Conservation (phyloP, 2,797 vertebrate species). For the Propithecus perrieri region DNA sequence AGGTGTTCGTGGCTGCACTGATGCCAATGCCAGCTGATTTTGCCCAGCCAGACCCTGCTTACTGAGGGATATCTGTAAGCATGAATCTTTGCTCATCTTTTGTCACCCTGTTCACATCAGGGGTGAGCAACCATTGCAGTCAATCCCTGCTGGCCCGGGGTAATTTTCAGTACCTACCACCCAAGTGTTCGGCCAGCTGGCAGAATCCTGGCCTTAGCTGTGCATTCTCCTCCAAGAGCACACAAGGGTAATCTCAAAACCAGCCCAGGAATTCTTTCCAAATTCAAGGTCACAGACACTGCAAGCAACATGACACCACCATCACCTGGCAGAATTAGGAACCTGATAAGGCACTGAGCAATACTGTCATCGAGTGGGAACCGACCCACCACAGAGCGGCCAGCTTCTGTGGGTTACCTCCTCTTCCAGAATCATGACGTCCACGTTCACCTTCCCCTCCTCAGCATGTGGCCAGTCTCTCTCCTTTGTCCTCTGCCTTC, state of each 20-base stretch:
- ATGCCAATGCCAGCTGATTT: background rate
- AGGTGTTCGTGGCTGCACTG: background rate
- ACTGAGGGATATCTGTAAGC: rapidly evolving
- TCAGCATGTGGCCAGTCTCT: background rate
- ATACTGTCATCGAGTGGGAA: background rate
- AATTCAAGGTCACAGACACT: background rate
- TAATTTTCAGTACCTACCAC: background rate
- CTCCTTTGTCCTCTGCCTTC: background rate
- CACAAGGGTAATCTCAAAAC: background rate
- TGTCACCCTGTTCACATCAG: background rate
- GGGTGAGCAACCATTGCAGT: background rate
- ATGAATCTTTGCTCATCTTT: background rate
- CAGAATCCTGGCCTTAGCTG: background rate
- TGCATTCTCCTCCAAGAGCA: background rate
- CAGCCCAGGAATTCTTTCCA: background rate
- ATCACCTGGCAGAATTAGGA: background rate
- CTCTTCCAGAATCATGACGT: background rate
- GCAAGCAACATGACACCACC: background rate
- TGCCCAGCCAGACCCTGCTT: background rate
- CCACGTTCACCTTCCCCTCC: background rate
- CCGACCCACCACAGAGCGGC: no score
- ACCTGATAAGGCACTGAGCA: background rate
- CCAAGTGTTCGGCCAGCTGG: background rate
- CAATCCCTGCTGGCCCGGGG: background rate
- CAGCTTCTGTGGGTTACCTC: background rate